Percentiles rank a stretch among this genome's conserved stretches.
phyloP scores from a whole-genome alignment of 1,140 invertebrate genomes.

The Ruditapes philippinarum region DNA sequence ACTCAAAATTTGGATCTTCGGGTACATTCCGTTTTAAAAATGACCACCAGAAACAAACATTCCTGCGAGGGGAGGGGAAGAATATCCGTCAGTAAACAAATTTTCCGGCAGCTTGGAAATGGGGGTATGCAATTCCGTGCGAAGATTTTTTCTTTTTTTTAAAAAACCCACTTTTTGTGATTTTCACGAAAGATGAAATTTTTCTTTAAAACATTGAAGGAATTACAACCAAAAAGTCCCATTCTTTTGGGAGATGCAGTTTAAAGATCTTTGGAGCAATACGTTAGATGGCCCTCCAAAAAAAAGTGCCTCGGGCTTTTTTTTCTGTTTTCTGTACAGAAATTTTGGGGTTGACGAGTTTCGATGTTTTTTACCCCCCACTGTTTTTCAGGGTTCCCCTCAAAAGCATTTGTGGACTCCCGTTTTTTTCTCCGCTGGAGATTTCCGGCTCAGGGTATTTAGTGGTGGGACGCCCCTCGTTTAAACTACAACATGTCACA shows the following conservation, averaged over 20 bases:
- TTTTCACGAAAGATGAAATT: constrained; percentile 69
- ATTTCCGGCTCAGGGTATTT: constrained; percentile 92
- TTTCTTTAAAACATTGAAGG: constrained; percentile 56
- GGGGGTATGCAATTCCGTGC: constrained; percentile 81
- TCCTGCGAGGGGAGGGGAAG: constrained; percentile 84
- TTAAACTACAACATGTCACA: constrained; percentile 88
- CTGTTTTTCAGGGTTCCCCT: constrained; percentile 72
- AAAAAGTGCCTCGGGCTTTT: not conserved
- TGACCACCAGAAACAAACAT: constrained; percentile 84
- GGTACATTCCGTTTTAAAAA: constrained; percentile 97
- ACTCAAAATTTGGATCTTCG: constrained; percentile 94
- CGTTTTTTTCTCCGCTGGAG: constrained; percentile 97
- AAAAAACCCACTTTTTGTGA: constrained; percentile 84
- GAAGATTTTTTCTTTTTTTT: constrained; percentile 82
- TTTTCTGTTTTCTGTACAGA: no score
- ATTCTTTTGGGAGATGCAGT: not conserved
- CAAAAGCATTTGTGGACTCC: constrained; percentile 95
- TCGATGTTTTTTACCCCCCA: constrained; percentile 76
- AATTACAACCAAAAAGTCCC: constrained; percentile 35
- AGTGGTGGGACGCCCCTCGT: constrained; percentile 91
- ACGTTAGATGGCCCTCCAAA: constrained; percentile 65
- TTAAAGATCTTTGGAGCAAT: constrained; percentile 59
- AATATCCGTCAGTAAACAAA: constrained; percentile 66
- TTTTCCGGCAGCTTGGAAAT: constrained; percentile 83
- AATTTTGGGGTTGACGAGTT: constrained; percentile 7